These are phyloP conservation scores for Willowsia nigromaculata DNA, from an alignment of 2,888 invertebrate species.

Conservation along the genomic window DNA sequence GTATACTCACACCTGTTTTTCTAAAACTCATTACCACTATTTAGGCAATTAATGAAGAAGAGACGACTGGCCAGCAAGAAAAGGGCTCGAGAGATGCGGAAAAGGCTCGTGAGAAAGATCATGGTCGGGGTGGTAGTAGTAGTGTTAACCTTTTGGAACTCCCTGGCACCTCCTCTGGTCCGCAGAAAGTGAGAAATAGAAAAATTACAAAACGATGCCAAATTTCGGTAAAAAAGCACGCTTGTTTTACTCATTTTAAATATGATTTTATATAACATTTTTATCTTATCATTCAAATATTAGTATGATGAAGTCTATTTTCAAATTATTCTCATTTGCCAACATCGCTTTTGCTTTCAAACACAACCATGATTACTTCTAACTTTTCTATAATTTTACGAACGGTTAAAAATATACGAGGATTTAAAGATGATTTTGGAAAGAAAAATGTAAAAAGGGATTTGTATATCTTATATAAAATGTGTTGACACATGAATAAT, in stretches of 20 bases:
- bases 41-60: constrained; percentile 55
- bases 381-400: too few species aligned
- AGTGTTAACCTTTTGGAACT: constrained; percentile 55
- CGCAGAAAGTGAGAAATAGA: constrained; percentile 70
- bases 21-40: not conserved
- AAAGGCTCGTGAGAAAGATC: constrained; percentile 38
- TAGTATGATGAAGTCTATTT: not conserved
- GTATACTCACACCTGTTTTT: constrained; percentile 15
- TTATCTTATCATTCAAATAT: constrained; percentile 31
- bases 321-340: not conserved
- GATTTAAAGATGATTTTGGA: not conserved
- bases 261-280: too few species aligned
- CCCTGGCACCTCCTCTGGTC: constrained; percentile 43
- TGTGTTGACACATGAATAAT: not conserved
- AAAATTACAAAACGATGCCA: constrained; percentile 66
- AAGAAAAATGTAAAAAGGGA: too few species aligned
- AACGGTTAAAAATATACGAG: too few species aligned
- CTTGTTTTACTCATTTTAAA: constrained; percentile 46
- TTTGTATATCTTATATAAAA: not conserved
- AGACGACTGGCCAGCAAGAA: constrained; percentile 10
- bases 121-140: constrained; percentile 19
- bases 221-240: constrained; percentile 63
- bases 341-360: constrained; percentile 3
- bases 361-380: too few species aligned
- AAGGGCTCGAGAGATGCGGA: constrained; percentile 28